Percentiles rank a stretch among this genome's conserved stretches.
These are phyloP conservation scores for Ricordea florida DNA, from an alignment of 92 coral and sea anemone genomes.

Conservation along the genomic window DNA sequence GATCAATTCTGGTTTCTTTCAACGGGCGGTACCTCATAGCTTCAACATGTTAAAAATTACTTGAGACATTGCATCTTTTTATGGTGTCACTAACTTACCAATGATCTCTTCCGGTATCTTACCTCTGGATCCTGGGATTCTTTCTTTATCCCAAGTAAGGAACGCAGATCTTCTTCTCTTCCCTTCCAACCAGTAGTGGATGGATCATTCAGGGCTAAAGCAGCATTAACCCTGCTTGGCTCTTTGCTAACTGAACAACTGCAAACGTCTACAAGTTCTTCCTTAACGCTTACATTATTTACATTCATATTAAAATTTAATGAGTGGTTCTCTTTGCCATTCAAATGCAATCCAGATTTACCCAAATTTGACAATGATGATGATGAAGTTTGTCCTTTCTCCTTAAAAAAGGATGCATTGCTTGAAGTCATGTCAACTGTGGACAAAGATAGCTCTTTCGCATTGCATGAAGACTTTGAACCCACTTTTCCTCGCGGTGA, in stretches of 20 bases:
- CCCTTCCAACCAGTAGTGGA: background rate
- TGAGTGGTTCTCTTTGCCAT: background rate
- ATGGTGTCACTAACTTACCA: too few relatives aligned
- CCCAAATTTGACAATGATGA: background rate
- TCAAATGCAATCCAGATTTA: background rate
- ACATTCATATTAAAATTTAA: background rate
- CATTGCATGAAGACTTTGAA: too few relatives aligned
- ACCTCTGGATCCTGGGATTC: conserved; percentile 43
- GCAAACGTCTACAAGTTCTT: background rate
- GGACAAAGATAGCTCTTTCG: too few relatives aligned
- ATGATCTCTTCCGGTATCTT: background rate
- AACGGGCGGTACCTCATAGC: too few relatives aligned
- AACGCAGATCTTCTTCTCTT: conserved; percentile 38
- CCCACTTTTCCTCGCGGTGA: too few relatives aligned
- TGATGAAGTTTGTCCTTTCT: background rate
- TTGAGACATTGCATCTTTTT: too few relatives aligned
- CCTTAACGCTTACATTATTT: background rate
- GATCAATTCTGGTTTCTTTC: too few relatives aligned
- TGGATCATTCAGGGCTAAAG: background rate
- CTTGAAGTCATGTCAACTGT: too few relatives aligned
- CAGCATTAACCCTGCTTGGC: background rate
- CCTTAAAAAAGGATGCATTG: too few relatives aligned
- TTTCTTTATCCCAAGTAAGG: conserved; percentile 57
- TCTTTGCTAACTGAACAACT: too few relatives aligned
- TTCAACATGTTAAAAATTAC: background rate